These are phyloP conservation scores for Ostrea edulis DNA, from an alignment of 1,140 invertebrate genomes.

Conservation along the genomic window DNA sequence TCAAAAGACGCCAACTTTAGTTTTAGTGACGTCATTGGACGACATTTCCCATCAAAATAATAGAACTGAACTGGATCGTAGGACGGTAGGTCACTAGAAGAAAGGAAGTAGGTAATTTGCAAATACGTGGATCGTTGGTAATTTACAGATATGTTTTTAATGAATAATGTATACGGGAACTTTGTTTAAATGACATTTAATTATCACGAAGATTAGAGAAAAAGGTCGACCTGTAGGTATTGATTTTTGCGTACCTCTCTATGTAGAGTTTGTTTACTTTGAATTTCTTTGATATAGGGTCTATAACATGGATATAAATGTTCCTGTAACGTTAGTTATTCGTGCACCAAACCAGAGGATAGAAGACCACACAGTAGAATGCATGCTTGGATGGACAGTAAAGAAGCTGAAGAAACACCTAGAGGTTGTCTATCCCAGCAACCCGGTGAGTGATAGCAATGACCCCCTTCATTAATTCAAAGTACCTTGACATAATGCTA, in stretches of 20 bases:
- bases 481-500: too few species aligned
- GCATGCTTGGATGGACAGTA: constrained; percentile 91
- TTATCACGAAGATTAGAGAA: too few species aligned
- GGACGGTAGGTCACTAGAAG: background rate
- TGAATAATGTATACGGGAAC: too few species aligned
- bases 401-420: constrained; percentile 90
- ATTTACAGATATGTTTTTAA: too few species aligned
- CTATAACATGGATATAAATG: constrained; percentile 60
- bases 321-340: constrained; percentile 87
- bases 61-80: background rate
- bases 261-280: background rate
- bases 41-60: constrained; percentile 17
- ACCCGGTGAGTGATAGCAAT: constrained; percentile 87
- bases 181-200: too few species aligned
- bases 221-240: too few species aligned
- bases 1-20: constrained; percentile 48
- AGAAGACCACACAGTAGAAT: constrained; percentile 90
- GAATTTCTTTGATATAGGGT: background rate
- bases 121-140: too few species aligned
- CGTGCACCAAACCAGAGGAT: constrained; percentile 94
- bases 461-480: too few species aligned
- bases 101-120: background rate
- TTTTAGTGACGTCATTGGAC: constrained; percentile 44
- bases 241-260: too few species aligned
- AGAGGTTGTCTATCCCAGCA: constrained; percentile 91